Percentiles rank a stretch among this genome's conserved stretches.
Conservation (phyloP, 2,888 invertebrate species). For the Flexamia atlantica region DNA sequence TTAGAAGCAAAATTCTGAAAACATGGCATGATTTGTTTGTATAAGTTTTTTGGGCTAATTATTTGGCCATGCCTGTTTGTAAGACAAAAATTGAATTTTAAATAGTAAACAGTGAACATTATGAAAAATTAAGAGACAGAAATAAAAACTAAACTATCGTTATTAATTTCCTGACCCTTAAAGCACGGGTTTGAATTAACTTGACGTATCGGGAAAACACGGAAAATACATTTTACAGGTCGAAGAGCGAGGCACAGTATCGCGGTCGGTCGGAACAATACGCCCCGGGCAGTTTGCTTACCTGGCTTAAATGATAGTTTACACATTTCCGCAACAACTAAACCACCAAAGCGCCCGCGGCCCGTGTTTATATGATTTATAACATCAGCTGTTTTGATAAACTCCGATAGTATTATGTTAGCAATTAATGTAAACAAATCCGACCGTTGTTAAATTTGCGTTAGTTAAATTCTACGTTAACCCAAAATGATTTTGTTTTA, state of each 20-base stretch:
- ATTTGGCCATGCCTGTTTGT: no score
- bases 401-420: slow-evolving; percentile 31
- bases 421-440: slow-evolving; percentile 28
- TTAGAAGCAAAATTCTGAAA: no score
- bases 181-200: no score
- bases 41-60: no score
- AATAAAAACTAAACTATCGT: no score
- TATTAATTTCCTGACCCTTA: no score
- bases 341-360: slow-evolving; percentile 26
- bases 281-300: background rate
- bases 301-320: slow-evolving; percentile 37
- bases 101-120: no score
- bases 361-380: slow-evolving; percentile 32
- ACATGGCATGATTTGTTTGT: no score
- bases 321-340: slow-evolving; percentile 19
- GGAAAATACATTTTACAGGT: background rate
- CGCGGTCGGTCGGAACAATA: background rate
- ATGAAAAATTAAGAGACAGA: no score
- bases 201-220: background rate
- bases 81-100: no score
- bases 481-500: background rate
- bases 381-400: slow-evolving; percentile 27
- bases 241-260: background rate
- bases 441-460: slow-evolving; percentile 2
- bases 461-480: background rate